A percentile compares a stretch with the other conserved stretches of the same genome.
Evolutionary conservation across 1,140 invertebrate species (phyloP).

Genomic region (Kradibia gibbosae): DNA sequence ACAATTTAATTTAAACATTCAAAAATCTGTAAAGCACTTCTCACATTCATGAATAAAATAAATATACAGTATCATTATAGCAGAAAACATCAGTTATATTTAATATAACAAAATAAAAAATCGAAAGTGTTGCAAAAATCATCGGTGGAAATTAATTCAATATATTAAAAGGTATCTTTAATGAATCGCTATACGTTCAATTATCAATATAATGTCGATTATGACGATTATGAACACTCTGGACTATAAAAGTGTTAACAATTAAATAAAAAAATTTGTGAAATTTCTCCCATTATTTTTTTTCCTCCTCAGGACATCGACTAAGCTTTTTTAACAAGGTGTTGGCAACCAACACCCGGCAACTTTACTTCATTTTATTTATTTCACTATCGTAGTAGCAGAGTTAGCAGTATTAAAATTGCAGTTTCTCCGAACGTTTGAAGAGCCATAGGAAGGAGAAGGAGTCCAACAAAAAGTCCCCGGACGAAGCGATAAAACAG

Average conservation of each 20-base stretch:
- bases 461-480: neutral
- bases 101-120: neutral
- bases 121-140: neutral
- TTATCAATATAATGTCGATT: no score
- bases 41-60: no score
- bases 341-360: no score
- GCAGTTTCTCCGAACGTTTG: neutral
- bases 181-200: neutral
- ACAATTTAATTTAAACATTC: no score
- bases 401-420: neutral
- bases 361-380: neutral
- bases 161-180: neutral
- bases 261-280: neutral
- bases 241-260: neutral
- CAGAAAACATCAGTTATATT: no score
- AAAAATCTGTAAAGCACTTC: no score
- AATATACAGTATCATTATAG: no score
- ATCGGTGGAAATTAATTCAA: slow-evolving; percentile 8
- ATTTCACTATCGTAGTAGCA: neutral
- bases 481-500: neutral
- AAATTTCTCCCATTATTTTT: neutral
- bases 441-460: neutral
- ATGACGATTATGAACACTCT: neutral
- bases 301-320: neutral
- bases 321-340: neutral